A percentile compares a stretch with the other conserved stretches of the same genome.
Conservation (phyloP, 2,888 invertebrate species). For the Limulus polyphemus region DNA sequence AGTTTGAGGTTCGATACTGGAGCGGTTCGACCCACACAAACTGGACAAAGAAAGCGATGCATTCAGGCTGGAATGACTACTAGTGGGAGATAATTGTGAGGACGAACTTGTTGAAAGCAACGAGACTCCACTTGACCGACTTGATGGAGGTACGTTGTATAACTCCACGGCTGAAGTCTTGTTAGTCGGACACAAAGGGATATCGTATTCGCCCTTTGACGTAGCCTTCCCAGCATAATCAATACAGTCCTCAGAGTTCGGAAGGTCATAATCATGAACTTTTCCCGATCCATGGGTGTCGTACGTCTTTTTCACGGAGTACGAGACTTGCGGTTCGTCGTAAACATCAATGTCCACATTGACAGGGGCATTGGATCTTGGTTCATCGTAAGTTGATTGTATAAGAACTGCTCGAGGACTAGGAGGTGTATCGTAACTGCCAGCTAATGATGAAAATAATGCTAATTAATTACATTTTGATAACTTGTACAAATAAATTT, state of each 20-base stretch:
- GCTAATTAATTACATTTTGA: not conserved
- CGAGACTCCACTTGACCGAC: slow-evolving; percentile 36
- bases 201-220: no score
- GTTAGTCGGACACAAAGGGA: no score
- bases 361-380: slow-evolving; percentile 9
- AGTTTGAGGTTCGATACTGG: slow-evolving; percentile 36
- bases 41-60: slow-evolving; percentile 36
- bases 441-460: slow-evolving; percentile 1
- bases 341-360: no score
- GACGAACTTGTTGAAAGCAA: slow-evolving; percentile 26
- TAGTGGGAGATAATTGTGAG: slow-evolving; percentile 36
- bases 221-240: slow-evolving; percentile 21
- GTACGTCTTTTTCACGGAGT: slow-evolving; percentile 7
- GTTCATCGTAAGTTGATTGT: slow-evolving; percentile 19
- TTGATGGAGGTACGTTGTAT: slow-evolving; percentile 7
- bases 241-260: slow-evolving; percentile 18
- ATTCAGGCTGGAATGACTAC: slow-evolving; percentile 30
- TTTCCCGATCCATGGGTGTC: not conserved
- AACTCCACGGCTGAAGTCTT: no score
- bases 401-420: slow-evolving; percentile 34
- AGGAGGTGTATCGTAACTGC: slow-evolving; percentile 43
- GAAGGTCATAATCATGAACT: slow-evolving; percentile 16
- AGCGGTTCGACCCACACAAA: slow-evolving; percentile 33
- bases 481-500: not conserved
- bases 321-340: not conserved